Base-by-base conservation (phyloP, 2,888 invertebrate genomes). In the Zelleria hepariella region DNA sequence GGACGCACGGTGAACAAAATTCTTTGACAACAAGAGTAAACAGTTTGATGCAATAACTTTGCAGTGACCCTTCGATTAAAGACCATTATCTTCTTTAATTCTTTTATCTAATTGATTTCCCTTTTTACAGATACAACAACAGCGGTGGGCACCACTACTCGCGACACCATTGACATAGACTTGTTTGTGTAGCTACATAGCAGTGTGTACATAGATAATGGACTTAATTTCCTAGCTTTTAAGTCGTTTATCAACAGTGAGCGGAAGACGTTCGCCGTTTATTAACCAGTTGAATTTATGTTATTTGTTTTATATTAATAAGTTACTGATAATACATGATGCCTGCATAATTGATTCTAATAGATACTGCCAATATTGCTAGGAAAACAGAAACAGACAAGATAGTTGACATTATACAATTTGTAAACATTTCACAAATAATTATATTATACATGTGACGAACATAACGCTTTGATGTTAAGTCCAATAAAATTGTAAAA, bases 151-250 rank as follows among this genome's bases (percentile, higher is more conserved):
- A 85, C 65, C 80, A 86, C 69, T 88, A 87, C 70, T 77, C 81
- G 5, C 68, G 88, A 63, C 88, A 86, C 68, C 87, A 85, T 80
- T 88, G 88, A 88, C 88, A 78, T 74, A 63, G 76, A 82, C 72
- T 55, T 25, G 27, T 55, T 24, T 20, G 26, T 55, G 55, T 20
- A n/a, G 18, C n/a, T 27, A 27, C 55, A 18, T 27, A 55, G 10
- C 55, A 18, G 26, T 55, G 55, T 55, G 26, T 23, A 51, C 15
- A 42, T 51, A 51, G 51, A n/a, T 51, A 20, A 51, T 23, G 51
- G 51, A 51, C 51, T 51, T 20, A 18, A 20, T 23, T 51, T 42
- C 32, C 21, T 51, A 51, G 51, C 51, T 20, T 51, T 20, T 23
- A 23, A 42, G 4, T 42, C 2, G 32, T 42, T 42, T n/a, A n/a